Conservation (phyloP, 23 tunicate species). For the Ciona savignyi region DNA sequence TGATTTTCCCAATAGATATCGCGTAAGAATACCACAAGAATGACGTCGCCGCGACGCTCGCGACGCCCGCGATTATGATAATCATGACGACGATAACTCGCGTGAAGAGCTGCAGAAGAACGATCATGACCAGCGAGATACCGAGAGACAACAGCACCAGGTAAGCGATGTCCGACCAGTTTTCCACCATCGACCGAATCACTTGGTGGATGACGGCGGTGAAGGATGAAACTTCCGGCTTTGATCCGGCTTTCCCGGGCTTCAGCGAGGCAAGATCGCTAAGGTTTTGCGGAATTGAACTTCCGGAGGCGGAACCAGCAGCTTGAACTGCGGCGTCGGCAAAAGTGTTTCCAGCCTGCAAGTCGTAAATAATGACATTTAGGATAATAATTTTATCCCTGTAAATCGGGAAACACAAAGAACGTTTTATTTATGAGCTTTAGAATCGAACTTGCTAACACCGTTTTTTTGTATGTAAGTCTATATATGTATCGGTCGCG, state of each 20-base stretch:
- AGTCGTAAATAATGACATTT: neutral
- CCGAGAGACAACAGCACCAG: slow-evolving; percentile 30
- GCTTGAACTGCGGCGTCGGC: slow-evolving; percentile 3
- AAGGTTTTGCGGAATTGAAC: neutral
- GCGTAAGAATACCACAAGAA: slow-evolving; percentile 73
- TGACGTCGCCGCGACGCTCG: slow-evolving; percentile 29
- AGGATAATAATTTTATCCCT: neutral
- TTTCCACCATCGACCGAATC: slow-evolving; percentile 24
- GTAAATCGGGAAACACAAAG: too few species aligned
- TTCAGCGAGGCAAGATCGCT: neutral
- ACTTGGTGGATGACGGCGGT: slow-evolving; percentile 11
- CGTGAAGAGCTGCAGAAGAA: slow-evolving; percentile 61
- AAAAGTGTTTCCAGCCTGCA: slow-evolving; percentile 5
- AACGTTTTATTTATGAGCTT: too few species aligned
- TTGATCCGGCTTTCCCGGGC: neutral
- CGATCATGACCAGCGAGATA: slow-evolving; percentile 26
- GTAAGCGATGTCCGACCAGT: slow-evolving; percentile 25
- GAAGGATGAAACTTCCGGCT: neutral
- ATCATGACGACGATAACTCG: slow-evolving; percentile 39
- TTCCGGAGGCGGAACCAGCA: neutral
- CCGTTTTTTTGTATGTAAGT: too few species aligned
- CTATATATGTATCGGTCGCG: too few species aligned
- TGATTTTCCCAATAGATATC: slow-evolving; percentile 20
- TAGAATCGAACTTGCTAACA: too few species aligned
- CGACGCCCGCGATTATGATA: slow-evolving; percentile 39